Evolutionary conservation across 2,888 invertebrate species (phyloP), one percentile per base, ranked within the genome.

Genomic region (Apodemia duryi): DNA sequence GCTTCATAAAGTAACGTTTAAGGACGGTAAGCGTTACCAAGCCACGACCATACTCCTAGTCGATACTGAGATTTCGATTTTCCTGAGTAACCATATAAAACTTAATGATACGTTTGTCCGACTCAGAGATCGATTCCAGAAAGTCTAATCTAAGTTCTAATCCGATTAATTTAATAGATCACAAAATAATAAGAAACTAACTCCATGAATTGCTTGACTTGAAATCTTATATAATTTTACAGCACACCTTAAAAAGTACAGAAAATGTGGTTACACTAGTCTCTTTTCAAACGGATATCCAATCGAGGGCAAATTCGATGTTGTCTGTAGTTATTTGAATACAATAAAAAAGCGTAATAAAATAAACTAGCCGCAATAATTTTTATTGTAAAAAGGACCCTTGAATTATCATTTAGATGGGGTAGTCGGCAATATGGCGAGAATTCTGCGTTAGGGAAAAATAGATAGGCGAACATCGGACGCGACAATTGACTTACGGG

Each of bases 321-420:
- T 70, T 69, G 71, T 73, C 69, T 72, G 77, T 77, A 77, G 80
- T 79, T 82, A 84, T 84, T 86, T 82, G 84, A 84, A 83, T 82
- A 86, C 89, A 90, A 90, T 89, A 88, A 85, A 82, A 57, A 86
- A 86, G 77, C 84, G 88, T 88, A 91, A 91, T 91, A 90, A 91
- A 90, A 89, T 90, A 90, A 91, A 91, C 88, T 84, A 85, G 81
- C 82, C 86, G 81, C 89, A 89, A 91, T 91, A 90, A 89, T 91
- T 91, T 91, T 89, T 89, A 91, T 91, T 88, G 88, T 88, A 87
- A 88, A 85, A 78, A 84, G 87, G 84, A 81, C 82, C 83, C 84
- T 79, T 81, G 85, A 86, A 91, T 91, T 91, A 91, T 91, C 90
- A 91, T 91, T 91, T 90, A 91, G 88, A 91, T 91, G 86, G 90